Evolutionary conservation across 2,113 vertebrate genomes (phyloP).

Genomic region (Pteronura brasiliensis): DNA sequence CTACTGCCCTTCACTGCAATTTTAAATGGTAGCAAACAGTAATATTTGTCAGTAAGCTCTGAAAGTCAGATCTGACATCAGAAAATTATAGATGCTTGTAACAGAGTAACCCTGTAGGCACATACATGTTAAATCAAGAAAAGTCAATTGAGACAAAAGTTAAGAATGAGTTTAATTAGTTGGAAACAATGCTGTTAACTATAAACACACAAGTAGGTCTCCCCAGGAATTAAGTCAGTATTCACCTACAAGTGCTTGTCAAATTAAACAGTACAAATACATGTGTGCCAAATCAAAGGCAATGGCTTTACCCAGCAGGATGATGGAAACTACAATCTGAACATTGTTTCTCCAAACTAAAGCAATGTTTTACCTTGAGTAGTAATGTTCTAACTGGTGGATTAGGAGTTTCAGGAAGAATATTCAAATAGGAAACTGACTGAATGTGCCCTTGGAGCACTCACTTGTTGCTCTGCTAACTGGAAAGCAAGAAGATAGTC

Average conservation of each 20-base stretch:
- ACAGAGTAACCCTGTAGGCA: not conserved
- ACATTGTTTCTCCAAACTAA: not conserved
- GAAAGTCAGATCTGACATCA: not conserved
- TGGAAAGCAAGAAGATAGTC: not conserved
- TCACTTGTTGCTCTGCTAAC: not conserved
- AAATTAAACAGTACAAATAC: not conserved
- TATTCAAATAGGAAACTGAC: not conserved
- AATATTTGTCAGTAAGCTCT: not conserved
- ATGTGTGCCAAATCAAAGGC: not conserved
- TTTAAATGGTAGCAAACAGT: not conserved
- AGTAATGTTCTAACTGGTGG: not conserved
- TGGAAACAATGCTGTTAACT: slow-evolving; percentile 28
- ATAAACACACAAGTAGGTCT: not conserved
- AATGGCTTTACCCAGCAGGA: not conserved
- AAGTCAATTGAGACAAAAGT: slow-evolving; percentile 12
- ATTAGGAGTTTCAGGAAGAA: not conserved
- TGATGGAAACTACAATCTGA: not conserved
- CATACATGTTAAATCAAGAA: slow-evolving; percentile 18
- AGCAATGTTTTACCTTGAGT: not conserved
- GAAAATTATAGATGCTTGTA: not conserved
- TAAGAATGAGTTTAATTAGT: slow-evolving; percentile 24
- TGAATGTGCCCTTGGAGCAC: not conserved
- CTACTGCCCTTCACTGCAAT: not conserved
- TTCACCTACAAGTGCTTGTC: not conserved
- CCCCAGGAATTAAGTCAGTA: not conserved